Evolutionary conservation across 2,113 vertebrate genomes (phyloP).

Genomic region (Circaetus gallicus): DNA sequence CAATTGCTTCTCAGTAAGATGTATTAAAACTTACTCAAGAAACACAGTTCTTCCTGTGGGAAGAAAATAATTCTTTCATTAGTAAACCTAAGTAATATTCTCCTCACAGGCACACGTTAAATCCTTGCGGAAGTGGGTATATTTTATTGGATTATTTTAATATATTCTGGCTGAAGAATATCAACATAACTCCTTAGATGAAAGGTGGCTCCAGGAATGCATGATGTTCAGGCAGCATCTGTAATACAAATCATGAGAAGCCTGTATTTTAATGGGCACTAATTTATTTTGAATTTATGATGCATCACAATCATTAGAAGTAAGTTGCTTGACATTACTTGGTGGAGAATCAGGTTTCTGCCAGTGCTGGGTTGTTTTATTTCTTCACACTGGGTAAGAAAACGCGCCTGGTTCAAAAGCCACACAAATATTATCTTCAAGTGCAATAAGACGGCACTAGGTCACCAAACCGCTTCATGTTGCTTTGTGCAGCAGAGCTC

Average conservation of each 20-base stretch:
- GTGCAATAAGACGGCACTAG: neutral
- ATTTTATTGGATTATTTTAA: constrained; percentile 56
- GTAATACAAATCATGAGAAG: constrained; percentile 41
- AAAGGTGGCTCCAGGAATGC: constrained; percentile 37
- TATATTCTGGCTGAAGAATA: constrained; percentile 25
- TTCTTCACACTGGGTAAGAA: neutral
- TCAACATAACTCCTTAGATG: constrained; percentile 30
- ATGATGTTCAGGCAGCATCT: constrained; percentile 18
- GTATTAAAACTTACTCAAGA: constrained; percentile 36
- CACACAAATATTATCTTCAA: neutral
- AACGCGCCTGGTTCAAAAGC: neutral
- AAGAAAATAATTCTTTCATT: constrained; percentile 28
- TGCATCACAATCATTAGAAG: constrained; percentile 30
- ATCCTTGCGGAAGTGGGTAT: neutral
- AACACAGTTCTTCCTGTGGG: neutral
- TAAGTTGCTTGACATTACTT: neutral
- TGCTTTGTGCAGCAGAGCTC: neutral
- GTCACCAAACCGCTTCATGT: neutral
- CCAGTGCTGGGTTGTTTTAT: neutral
- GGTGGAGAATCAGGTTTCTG: neutral
- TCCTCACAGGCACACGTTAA: neutral
- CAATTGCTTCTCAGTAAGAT: constrained; percentile 24
- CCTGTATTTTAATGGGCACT: constrained; percentile 45
- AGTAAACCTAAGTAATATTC: constrained; percentile 41
- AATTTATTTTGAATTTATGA: constrained; percentile 70